phyloP scores from a whole-genome alignment of 92 coral and sea anemone species.

The Anthopleura xanthogrammica region DNA sequence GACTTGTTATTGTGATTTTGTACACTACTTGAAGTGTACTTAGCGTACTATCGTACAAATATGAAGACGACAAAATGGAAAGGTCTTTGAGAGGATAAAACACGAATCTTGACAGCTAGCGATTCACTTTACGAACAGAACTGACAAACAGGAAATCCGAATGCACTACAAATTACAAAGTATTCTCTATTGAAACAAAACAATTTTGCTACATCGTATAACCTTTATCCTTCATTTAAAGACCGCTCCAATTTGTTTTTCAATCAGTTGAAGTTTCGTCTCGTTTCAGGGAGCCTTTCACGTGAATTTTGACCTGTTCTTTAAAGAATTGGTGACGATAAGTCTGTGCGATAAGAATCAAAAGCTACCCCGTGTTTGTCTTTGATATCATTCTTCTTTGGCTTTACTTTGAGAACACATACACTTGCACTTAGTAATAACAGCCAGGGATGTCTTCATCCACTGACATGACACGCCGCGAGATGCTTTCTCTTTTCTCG shows the following conservation, averaged over 20 bases:
- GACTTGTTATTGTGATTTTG: too few relatives aligned
- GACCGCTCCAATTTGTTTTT: neutral
- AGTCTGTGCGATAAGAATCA: constrained; percentile 11
- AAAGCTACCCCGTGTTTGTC: constrained; percentile 8
- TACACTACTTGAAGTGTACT: too few relatives aligned
- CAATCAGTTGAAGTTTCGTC: neutral
- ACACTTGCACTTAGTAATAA: constrained; percentile 82
- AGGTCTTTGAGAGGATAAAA: neutral
- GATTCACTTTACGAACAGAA: too few relatives aligned
- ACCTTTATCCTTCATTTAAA: neutral
- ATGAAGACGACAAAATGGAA: neutral
- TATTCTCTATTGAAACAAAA: neutral
- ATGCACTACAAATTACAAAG: neutral
- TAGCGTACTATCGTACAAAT: too few relatives aligned
- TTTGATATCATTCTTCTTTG: constrained; percentile 18
- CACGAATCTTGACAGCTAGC: too few relatives aligned
- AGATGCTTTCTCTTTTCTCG: constrained; percentile 27
- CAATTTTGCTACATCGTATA: neutral
- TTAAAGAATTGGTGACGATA: constrained; percentile 3
- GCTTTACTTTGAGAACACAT: constrained; percentile 47
- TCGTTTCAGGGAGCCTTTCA: neutral
- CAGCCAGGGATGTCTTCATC: constrained; percentile 61
- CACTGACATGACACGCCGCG: constrained; percentile 66
- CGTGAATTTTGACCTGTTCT: constrained; percentile 4
- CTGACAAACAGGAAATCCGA: too few relatives aligned